A percentile compares a stretch with the other conserved stretches of the same genome.
Evolutionary conservation across 2,113 vertebrate genomes (phyloP).

Genomic region (Ammospiza nelsoni): DNA sequence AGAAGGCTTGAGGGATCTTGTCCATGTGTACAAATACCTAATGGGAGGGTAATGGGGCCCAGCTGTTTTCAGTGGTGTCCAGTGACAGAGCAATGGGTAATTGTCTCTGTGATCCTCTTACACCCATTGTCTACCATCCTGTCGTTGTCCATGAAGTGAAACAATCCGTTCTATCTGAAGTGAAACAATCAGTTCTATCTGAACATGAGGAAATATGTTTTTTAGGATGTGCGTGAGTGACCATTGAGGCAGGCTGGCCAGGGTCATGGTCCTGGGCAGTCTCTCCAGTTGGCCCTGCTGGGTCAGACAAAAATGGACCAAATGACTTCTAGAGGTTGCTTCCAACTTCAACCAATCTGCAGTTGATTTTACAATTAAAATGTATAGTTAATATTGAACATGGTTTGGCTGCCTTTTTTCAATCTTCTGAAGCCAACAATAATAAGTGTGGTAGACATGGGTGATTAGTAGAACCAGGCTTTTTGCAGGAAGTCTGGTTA

Average conservation of each 20-base stretch:
- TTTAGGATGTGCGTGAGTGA: neutral
- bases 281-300: neutral
- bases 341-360: neutral
- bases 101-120: neutral
- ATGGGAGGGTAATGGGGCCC: neutral
- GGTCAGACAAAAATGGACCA: neutral
- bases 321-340: neutral
- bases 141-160: neutral
- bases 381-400: neutral
- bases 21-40: neutral
- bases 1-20: neutral
- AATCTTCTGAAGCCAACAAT: neutral
- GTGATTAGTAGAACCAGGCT: neutral
- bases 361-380: neutral
- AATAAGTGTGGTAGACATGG: neutral
- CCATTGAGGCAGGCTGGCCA: neutral
- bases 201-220: neutral
- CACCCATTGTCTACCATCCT: neutral
- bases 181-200: neutral
- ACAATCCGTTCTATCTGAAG: no score
- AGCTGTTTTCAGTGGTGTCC: neutral
- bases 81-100: neutral
- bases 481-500: neutral
- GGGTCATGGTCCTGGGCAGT: accelerated
- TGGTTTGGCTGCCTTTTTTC: neutral